Evolutionary conservation across 1,140 invertebrate species (phyloP).

Genomic region (Danaus plexippus): DNA sequence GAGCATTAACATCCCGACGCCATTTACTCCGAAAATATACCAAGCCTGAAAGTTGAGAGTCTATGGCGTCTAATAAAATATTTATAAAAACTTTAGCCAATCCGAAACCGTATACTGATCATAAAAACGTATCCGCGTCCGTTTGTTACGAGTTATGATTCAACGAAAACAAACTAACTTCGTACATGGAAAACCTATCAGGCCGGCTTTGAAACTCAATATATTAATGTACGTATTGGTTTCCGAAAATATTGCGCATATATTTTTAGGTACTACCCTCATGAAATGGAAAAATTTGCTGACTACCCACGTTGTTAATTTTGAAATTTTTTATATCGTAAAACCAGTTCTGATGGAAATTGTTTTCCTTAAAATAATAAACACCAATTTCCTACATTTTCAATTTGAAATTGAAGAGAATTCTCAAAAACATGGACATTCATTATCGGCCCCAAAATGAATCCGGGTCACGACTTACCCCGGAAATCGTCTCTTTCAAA

Average conservation of each 20-base stretch:
- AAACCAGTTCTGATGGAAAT: no score
- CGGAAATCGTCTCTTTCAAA: conserved; percentile 26
- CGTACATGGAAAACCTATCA: conserved; percentile 38
- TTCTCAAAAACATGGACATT: neutral
- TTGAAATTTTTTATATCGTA: no score
- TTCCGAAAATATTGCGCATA: no score
- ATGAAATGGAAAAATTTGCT: no score
- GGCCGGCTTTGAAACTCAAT: conserved; percentile 21
- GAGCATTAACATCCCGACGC: no score
- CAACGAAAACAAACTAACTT: conserved; percentile 27
- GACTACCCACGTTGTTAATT: no score
- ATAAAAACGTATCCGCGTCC: conserved; percentile 20
- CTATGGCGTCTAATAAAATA: neutral
- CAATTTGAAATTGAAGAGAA: no score
- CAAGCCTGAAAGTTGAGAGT: no score
- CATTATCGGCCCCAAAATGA: conserved; percentile 19
- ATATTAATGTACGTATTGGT: neutral
- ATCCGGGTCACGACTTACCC: conserved; percentile 20
- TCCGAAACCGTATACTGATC: conserved; percentile 6
- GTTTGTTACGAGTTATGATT: conserved; percentile 18
- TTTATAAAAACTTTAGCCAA: conserved; percentile 14
- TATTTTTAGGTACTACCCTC: no score
- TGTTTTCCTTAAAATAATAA: no score
- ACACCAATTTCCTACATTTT: no score
- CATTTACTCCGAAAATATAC: no score